Percentiles rank a stretch among this genome's conserved stretches.
phyloP scores from a whole-genome alignment of 2,888 invertebrate genomes.

The Ochlodes sylvanus region DNA sequence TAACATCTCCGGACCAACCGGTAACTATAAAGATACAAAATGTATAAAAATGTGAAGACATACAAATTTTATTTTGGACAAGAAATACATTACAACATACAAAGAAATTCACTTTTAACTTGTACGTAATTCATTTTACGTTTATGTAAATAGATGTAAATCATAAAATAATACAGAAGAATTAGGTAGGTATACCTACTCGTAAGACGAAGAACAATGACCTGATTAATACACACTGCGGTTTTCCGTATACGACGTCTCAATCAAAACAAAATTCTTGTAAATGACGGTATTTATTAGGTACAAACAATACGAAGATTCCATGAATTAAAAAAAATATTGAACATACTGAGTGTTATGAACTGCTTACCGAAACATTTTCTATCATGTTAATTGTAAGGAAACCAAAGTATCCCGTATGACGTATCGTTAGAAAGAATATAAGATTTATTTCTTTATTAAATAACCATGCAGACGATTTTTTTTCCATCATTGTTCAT shows the following conservation, averaged over 20 bases:
- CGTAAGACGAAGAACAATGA: background rate
- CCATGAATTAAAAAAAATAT: background rate
- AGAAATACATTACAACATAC: background rate
- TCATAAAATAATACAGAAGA: too few relatives aligned
- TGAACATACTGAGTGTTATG: background rate
- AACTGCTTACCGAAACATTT: too few relatives aligned
- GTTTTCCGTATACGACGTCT: background rate
- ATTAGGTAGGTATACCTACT: too few relatives aligned
- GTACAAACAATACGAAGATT: background rate
- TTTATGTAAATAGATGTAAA: too few relatives aligned
- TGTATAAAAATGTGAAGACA: slow-evolving; percentile 59
- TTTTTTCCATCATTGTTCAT: too few relatives aligned
- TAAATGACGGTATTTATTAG: background rate
- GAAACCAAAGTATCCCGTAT: too few relatives aligned
- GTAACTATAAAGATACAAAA: slow-evolving; percentile 69
- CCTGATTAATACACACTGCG: background rate
- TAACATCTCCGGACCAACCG: slow-evolving; percentile 46
- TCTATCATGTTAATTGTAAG: too few relatives aligned
- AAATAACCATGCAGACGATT: too few relatives aligned
- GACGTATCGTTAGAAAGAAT: too few relatives aligned
- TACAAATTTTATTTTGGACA: slow-evolving; percentile 27
- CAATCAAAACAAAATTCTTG: background rate
- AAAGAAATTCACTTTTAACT: too few relatives aligned
- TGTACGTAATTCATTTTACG: too few relatives aligned
- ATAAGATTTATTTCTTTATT: too few relatives aligned